Evolutionary conservation across 2,888 invertebrate species (phyloP), one percentile per base, ranked within the genome.

Genomic region (Stenolophus ochropezus): DNA sequence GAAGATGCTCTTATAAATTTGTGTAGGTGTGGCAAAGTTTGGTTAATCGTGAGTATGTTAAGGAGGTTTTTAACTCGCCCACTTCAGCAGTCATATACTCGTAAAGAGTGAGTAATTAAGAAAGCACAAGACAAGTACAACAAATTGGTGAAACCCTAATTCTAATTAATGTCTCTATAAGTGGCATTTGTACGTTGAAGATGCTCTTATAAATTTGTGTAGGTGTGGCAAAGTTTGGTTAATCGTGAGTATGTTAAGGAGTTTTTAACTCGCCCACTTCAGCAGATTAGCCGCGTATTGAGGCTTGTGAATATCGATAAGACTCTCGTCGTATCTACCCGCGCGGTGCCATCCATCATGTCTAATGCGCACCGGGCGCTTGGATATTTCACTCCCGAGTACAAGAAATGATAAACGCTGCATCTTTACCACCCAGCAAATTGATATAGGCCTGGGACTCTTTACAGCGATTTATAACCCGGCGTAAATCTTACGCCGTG

Each of bases 331-430:
- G 33, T 49, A 78, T 77, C 77, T 61, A 42, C 27, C 33, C 77
- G 27, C 27, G 16, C n/a, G 65, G 23, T 11, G 61, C 65, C 49
- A 78, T 78, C 78, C 78, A 78, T 78, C 78, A 78, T 78, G 18
- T 78, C 49, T 78, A 78, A 78, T 78, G 78, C 65, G n/a, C 69
- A 20, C 65, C 25, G n/a, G 69, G 42, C 69, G 25, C 78, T 78
- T 69, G 69, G 65, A 78, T 78, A 51, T 51, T 69, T 69, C 58
- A 51, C 69, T 33, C 20, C 20, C 8, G 77, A 77, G 42, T 78
- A 78, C 78, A 78, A 78, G 69, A 69, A 78, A 69, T 78, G 51
- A 65, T 78, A 65, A 78, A 65, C 65, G 65, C 21, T 61, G 61
- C 27, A 61, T 61, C 61, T 27, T 61, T 61, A 61, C 56, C 20